Conservation (phyloP, 1,140 invertebrate genomes). For the Rhopalosiphum maidis region DNA sequence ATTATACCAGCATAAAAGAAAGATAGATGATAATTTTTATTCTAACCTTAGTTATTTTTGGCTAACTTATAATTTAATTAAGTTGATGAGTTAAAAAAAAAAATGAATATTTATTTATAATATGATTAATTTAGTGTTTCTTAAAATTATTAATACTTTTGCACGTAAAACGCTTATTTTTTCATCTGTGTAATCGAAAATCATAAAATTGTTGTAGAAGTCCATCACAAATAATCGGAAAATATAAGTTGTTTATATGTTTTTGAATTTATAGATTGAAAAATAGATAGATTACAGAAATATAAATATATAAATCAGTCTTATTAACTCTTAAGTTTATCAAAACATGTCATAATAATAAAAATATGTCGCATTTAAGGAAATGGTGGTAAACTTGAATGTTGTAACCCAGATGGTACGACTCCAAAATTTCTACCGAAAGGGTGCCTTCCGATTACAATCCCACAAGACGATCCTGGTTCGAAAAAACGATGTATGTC, state of each 20-base stretch:
- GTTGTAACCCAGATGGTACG: constrained; percentile 3
- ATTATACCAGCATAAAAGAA: neutral
- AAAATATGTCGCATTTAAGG: neutral
- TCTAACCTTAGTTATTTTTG: neutral
- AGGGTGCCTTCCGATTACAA: neutral
- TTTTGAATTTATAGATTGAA: neutral
- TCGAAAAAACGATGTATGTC: constrained; percentile 16
- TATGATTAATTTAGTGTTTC: neutral
- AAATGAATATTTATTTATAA: neutral
- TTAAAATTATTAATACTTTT: no score
- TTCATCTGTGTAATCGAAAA: neutral
- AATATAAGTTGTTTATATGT: neutral
- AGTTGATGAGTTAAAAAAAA: neutral
- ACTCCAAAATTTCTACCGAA: neutral
- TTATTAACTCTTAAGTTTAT: neutral
- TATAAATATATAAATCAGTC: neutral
- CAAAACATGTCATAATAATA: neutral
- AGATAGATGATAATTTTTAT: neutral
- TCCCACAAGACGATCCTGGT: neutral
- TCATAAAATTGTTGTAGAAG: neutral
- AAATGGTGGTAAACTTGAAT: neutral
- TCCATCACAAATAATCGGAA: neutral
- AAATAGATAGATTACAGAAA: neutral
- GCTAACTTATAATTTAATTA: neutral
- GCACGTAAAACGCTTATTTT: neutral